Percentiles rank a stretch among this genome's conserved stretches.
Evolutionary conservation across 2,888 invertebrate species (phyloP).

Genomic region (Clanis bilineata): DNA sequence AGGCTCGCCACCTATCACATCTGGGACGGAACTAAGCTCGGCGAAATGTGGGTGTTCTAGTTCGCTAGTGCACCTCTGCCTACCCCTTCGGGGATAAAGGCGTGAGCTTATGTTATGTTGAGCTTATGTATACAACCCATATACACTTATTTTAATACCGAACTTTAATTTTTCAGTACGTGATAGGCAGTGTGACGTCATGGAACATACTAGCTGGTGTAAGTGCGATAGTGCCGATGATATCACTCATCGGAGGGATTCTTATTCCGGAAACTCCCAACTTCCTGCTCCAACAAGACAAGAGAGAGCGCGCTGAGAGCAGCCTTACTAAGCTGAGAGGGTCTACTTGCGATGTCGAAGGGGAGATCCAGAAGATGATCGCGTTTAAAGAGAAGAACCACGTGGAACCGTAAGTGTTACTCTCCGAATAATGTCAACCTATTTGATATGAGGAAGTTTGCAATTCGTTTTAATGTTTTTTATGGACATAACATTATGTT

Average conservation of each 20-base stretch:
- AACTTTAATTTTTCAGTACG: constrained; percentile 73
- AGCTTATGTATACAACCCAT: too few species aligned
- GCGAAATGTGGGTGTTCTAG: too few species aligned
- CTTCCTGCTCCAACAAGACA: constrained; percentile 84
- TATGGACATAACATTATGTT: too few species aligned
- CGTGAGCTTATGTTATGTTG: too few species aligned
- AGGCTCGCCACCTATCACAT: too few species aligned
- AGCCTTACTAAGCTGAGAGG: constrained; percentile 83
- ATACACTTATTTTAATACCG: background rate
- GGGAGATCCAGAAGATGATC: constrained; percentile 83
- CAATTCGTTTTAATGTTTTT: too few species aligned
- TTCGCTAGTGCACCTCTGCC: too few species aligned
- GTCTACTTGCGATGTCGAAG: constrained; percentile 83
- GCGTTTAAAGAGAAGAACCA: constrained; percentile 84
- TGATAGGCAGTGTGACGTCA: constrained; percentile 81
- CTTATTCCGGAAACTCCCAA: constrained; percentile 88
- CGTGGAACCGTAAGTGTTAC: constrained; percentile 74
- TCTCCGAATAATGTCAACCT: background rate
- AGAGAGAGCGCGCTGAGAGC: constrained; percentile 81
- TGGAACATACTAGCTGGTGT: constrained; percentile 86
- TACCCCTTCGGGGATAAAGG: too few species aligned
- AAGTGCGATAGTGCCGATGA: constrained; percentile 82
- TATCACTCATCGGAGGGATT: constrained; percentile 83
- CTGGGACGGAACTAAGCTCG: too few species aligned
- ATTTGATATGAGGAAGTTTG: background rate